These are phyloP conservation scores for Mobula birostris DNA, from an alignment of 2,113 vertebrate species.

Conservation along the genomic window DNA sequence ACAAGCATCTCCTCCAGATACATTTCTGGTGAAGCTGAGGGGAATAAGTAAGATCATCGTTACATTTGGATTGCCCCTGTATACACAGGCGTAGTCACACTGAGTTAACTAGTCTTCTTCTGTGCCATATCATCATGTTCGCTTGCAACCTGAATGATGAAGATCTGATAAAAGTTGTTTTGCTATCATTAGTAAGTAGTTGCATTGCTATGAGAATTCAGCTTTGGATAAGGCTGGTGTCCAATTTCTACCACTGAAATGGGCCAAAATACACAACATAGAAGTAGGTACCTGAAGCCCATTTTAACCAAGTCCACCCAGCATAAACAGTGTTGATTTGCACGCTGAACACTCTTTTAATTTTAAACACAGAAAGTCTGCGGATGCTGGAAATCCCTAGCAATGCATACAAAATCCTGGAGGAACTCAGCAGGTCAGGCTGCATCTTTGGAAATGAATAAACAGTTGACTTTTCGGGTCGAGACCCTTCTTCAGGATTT, in stretches of 20 bases:
- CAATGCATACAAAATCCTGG: too few relatives aligned
- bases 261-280: neutral
- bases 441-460: too few relatives aligned
- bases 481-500: too few relatives aligned
- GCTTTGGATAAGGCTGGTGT: neutral
- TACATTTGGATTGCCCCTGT: neutral
- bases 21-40: neutral
- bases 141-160: neutral
- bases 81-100: neutral
- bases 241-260: neutral
- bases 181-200: neutral
- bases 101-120: neutral
- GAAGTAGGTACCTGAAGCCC: neutral
- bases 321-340: neutral
- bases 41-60: neutral
- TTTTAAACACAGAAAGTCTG: too few relatives aligned
- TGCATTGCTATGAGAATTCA: neutral
- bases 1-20: neutral
- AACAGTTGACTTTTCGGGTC: too few relatives aligned
- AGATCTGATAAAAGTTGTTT: neutral
- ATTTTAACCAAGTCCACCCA: neutral
- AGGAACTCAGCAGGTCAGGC: too few relatives aligned
- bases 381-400: too few relatives aligned
- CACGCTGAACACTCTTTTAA: neutral
- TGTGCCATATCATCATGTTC: neutral